phyloP scores from a whole-genome alignment of 1,140 invertebrate genomes.

The Oedothorax gibbosus region DNA sequence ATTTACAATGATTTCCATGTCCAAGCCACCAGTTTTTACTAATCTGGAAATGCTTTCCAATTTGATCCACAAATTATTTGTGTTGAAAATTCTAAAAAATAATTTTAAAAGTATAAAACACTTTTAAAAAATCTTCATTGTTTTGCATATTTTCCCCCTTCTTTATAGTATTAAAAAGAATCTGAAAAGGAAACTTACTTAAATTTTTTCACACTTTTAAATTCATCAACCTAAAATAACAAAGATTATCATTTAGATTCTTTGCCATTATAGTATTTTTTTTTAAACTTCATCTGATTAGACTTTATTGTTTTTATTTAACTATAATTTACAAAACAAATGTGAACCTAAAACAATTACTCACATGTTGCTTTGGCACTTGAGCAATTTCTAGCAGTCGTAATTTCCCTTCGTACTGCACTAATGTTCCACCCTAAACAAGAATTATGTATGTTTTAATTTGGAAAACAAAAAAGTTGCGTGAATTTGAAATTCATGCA shows the following conservation, averaged over 20 bases:
- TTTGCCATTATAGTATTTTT: too few relatives aligned
- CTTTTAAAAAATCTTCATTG: too few relatives aligned
- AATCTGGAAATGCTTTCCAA: slow-evolving; percentile 87
- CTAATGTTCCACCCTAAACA: slow-evolving; percentile 98
- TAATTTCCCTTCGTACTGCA: slow-evolving; percentile 95
- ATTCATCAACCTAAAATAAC: slow-evolving; percentile 82
- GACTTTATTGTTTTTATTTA: not conserved
- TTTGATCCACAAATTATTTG: slow-evolving; percentile 98
- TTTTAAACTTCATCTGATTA: too few relatives aligned
- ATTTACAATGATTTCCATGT: slow-evolving; percentile 99
- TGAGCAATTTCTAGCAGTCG: slow-evolving; percentile 98
- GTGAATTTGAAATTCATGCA: too few relatives aligned
- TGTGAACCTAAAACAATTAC: slow-evolving; percentile 55
- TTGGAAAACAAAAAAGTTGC: not conserved
- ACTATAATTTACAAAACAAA: not conserved
- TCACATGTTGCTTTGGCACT: slow-evolving; percentile 93
- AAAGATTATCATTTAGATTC: not conserved
- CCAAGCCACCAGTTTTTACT: slow-evolving; percentile 81
- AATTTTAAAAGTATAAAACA: too few relatives aligned
- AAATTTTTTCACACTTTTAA: slow-evolving; percentile 98
- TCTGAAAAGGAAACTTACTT: slow-evolving; percentile 72
- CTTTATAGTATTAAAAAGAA: too few relatives aligned
- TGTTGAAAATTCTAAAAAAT: slow-evolving; percentile 90
- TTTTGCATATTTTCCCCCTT: too few relatives aligned
- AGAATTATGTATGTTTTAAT: slow-evolving; percentile 80